Conservation (phyloP, 2,888 invertebrate genomes). For the Cosmorhoe ocellata region DNA sequence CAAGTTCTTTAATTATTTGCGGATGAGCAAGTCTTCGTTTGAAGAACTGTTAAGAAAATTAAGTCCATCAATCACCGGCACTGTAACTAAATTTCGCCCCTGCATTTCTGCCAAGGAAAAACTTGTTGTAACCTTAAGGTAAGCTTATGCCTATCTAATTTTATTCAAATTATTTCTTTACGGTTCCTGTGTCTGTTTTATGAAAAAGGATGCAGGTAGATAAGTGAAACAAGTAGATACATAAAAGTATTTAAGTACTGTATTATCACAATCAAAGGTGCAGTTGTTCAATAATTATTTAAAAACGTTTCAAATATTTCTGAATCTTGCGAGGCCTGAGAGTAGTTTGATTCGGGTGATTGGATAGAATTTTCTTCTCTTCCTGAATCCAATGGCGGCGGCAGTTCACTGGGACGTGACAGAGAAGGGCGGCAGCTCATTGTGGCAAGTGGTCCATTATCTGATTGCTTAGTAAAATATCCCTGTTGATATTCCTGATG, state of each 20-base stretch:
- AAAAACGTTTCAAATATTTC: conserved; percentile 21
- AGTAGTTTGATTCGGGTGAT: conserved; percentile 14
- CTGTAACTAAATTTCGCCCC: too few relatives aligned
- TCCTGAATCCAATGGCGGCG: conserved; percentile 20
- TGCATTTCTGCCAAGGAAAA: conserved; percentile 10
- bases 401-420: conserved; percentile 16
- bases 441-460: conserved; percentile 11
- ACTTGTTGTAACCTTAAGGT: conserved; percentile 12
- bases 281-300: conserved; percentile 8
- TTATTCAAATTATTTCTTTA: not conserved
- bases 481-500: conserved; percentile 25
- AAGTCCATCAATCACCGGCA: conserved; percentile 15
- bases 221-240: too few relatives aligned
- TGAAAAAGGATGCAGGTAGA: conserved; percentile 15
- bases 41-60: conserved; percentile 25
- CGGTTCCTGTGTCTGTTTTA: conserved; percentile 18
- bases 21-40: conserved; percentile 28
- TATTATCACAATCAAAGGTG: conserved; percentile 14
- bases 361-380: conserved; percentile 11
- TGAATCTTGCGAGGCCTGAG: conserved; percentile 20
- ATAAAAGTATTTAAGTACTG: conserved; percentile 16
- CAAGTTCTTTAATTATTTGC: conserved; percentile 2
- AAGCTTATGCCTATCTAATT: conserved; percentile 7
- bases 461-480: conserved; percentile 25
- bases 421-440: conserved; percentile 17